Percentiles rank a stretch among this genome's conserved stretches.
phyloP scores from a whole-genome alignment of 2,797 vertebrate species.

The Coracias cyanogaster region DNA sequence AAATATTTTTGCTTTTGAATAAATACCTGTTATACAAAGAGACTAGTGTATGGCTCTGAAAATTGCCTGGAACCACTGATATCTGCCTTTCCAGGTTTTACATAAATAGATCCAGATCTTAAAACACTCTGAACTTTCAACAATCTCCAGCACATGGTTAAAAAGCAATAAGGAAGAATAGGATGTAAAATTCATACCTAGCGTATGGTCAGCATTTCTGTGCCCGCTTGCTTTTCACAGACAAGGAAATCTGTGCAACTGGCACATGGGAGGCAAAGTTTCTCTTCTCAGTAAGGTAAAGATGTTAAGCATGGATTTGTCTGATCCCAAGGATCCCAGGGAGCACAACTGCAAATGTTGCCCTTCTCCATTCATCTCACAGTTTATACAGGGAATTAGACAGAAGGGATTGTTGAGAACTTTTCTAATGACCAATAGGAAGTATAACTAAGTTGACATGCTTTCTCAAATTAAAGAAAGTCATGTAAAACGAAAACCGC shows the following conservation, averaged over 20 bases:
- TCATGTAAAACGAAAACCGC: background rate
- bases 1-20: background rate
- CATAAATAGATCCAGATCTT: background rate
- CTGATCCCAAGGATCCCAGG: background rate
- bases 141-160: background rate
- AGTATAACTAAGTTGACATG: background rate
- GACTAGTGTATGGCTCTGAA: background rate
- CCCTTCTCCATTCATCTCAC: background rate
- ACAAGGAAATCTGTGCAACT: background rate
- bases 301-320: background rate
- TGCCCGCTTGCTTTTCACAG: background rate
- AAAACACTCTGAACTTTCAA: background rate
- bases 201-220: rapidly evolving
- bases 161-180: background rate
- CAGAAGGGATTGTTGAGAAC: background rate
- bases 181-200: background rate
- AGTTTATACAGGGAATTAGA: background rate
- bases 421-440: background rate
- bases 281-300: background rate
- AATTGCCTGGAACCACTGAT: background rate
- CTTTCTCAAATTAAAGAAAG: background rate
- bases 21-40: background rate
- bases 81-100: background rate
- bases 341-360: background rate
- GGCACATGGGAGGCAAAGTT: background rate